Percentiles rank a stretch among this genome's conserved stretches.
These are phyloP conservation scores for Teleiodes luculella DNA, from an alignment of 2,888 invertebrate genomes.

Conservation along the genomic window DNA sequence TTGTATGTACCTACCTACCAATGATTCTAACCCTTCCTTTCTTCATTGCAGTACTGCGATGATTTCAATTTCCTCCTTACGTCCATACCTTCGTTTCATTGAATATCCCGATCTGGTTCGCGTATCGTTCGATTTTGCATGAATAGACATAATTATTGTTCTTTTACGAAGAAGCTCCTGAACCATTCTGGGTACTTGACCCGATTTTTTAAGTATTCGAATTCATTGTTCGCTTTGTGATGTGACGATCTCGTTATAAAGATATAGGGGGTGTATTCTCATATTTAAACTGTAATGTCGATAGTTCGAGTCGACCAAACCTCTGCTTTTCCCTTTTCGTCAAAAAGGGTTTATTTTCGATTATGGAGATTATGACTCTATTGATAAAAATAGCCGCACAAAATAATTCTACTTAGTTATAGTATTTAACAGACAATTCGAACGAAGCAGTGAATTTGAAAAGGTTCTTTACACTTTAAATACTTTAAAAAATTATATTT, in stretches of 20 bases:
- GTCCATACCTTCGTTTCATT: too few species aligned
- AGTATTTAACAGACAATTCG: too few species aligned
- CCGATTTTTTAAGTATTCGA: slow-evolving; percentile 7
- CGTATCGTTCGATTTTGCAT: not conserved
- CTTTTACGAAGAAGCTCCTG: not conserved
- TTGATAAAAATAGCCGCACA: too few species aligned
- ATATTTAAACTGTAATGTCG: not conserved
- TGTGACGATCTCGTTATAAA: slow-evolving; percentile 9
- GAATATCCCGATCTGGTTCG: not conserved
- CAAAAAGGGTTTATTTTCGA: too few species aligned
- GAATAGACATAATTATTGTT: not conserved
- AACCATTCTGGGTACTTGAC: slow-evolving; percentile 9
- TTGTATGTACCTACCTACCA: too few species aligned
- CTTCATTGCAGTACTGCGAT: not conserved
- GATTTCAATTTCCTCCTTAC: not conserved
- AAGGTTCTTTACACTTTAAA: too few species aligned
- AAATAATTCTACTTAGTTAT: too few species aligned
- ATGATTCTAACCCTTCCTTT: not conserved
- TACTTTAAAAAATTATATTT: too few species aligned
- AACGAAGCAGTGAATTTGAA: too few species aligned
- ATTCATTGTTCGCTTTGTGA: not conserved
- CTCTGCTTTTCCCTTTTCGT: too few species aligned
- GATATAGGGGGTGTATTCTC: not conserved
- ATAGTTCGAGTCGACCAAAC: too few species aligned
- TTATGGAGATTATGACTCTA: too few species aligned